Base-by-base conservation (phyloP, 2,888 invertebrate genomes). In the Pycnomerus fuliginosus region DNA sequence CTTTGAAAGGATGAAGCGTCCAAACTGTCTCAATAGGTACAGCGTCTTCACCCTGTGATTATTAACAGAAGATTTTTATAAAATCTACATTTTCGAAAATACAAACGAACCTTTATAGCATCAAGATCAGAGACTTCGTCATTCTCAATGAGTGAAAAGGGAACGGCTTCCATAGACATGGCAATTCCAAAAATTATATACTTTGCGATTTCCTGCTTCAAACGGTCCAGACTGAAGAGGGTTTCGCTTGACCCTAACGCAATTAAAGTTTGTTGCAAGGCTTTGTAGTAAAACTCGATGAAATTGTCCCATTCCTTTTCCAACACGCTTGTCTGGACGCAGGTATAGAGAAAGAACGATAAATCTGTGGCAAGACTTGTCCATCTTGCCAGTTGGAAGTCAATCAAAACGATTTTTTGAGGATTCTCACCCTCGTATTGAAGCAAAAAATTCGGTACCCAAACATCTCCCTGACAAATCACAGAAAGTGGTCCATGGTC, bases 11-110 rank as follows among this genome's bases (percentile, higher is more conserved):
- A 17, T 71, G 66, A 1, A 85, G 54, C 43, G 74, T 75, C 85
- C 84, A 86, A 2, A 85, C 73, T 44, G 82, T 80, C 13, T 80
- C 79, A 14, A 87, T 76, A 45, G 82, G 76, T 14, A 76, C 53
- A 20, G 73, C 73, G 16, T 77, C 63, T 3, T 78, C 76, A 7
- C 80, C 79, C 75, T 78, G 3, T 3, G 2, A 68, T n/a, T 3
- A 34, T 1, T 23, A 23, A 8, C 14, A 16, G 20, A 20, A 20
- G 8, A 8, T 20, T 28, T 5, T 44, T 28, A 40, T 27, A 16
- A 10, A 36, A 15, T 27, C 16, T 16, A 7, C 3, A 10, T 10
- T 2, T 28, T 3, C 10, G 8, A 3, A 7, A 12, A 3, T 3
- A 3, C 8, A 2, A 28, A 28, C 4, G 10, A n/a, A 28, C 28